phyloP scores from a whole-genome alignment of 1,140 invertebrate genomes.

The Drosophila tsacasi region DNA sequence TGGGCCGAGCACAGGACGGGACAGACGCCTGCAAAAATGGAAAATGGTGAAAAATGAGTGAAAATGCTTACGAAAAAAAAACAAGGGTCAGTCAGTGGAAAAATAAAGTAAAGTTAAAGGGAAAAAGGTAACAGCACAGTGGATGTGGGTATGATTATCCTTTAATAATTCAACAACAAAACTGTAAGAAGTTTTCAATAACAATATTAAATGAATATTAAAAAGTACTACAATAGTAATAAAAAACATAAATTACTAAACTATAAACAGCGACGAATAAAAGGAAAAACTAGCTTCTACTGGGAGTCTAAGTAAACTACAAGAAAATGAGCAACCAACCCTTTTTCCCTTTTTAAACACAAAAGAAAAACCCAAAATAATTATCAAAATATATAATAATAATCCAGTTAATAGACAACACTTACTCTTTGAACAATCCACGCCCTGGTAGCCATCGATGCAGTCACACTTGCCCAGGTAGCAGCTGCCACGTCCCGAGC shows the following conservation, averaged over 20 bases:
- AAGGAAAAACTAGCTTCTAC: too few species aligned
- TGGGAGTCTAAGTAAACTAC: neutral
- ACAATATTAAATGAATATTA: too few species aligned
- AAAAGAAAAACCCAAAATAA: neutral
- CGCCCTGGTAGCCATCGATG: slow-evolving; percentile 96
- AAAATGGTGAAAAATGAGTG: slow-evolving; percentile 7
- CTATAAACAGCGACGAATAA: too few species aligned
- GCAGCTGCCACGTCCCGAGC: slow-evolving; percentile 97
- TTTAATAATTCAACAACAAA: too few species aligned
- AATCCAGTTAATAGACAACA: slow-evolving; percentile 31
- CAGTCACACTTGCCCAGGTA: slow-evolving; percentile 97
- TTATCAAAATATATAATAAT: neutral
- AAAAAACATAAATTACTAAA: too few species aligned
- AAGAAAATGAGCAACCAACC: neutral
- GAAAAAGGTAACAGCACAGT: too few species aligned
- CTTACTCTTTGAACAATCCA: slow-evolving; percentile 96
- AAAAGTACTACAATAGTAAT: too few species aligned
- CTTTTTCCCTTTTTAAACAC: neutral
- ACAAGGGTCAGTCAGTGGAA: slow-evolving; percentile 8
- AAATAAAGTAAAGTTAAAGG: neutral
- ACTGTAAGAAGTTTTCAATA: too few species aligned
- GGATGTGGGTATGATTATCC: too few species aligned
- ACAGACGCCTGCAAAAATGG: slow-evolving; percentile 91
- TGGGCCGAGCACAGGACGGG: slow-evolving; percentile 98
- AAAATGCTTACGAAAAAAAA: slow-evolving; percentile 23